Evolutionary conservation across 2,888 invertebrate species (phyloP).

Genomic region (Drosophila atripex): DNA sequence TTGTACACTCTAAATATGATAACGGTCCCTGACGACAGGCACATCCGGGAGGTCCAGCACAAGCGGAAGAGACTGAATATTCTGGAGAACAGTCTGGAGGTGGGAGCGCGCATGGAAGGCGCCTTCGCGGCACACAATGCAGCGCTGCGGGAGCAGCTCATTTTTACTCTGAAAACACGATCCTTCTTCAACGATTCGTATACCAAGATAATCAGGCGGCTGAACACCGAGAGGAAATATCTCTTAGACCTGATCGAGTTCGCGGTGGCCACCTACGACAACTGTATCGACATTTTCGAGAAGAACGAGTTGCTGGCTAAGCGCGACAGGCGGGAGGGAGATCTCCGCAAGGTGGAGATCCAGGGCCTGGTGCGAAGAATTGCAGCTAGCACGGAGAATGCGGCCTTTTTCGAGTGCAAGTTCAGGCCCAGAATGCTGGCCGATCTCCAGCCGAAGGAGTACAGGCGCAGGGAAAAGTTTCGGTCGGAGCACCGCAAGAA

Average conservation of each 20-base stretch:
- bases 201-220: slow-evolving; percentile 77
- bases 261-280: slow-evolving; percentile 80
- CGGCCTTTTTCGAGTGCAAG: slow-evolving; percentile 78
- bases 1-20: slow-evolving; percentile 77
- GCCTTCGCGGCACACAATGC: slow-evolving; percentile 77
- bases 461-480: slow-evolving; percentile 77
- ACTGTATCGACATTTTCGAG: slow-evolving; percentile 79
- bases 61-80: slow-evolving; percentile 69
- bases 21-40: slow-evolving; percentile 80
- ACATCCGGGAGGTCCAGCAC: slow-evolving; percentile 76
- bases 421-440: slow-evolving; percentile 67
- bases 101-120: slow-evolving; percentile 80
- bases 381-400: slow-evolving; percentile 74
- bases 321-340: slow-evolving; percentile 72
- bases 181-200: slow-evolving; percentile 80
- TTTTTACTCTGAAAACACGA: slow-evolving; percentile 75
- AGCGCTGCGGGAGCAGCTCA: slow-evolving; percentile 71
- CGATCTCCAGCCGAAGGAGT: slow-evolving; percentile 81
- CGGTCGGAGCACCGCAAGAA: slow-evolving; percentile 75
- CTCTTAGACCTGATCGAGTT: slow-evolving; percentile 81
- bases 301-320: slow-evolving; percentile 77
- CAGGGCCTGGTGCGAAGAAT: slow-evolving; percentile 78
- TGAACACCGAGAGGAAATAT: slow-evolving; percentile 82
- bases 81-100: slow-evolving; percentile 80
- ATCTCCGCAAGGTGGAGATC: slow-evolving; percentile 79